Conservation (phyloP, 1,140 invertebrate species). For the Drosophila tsacasi region DNA sequence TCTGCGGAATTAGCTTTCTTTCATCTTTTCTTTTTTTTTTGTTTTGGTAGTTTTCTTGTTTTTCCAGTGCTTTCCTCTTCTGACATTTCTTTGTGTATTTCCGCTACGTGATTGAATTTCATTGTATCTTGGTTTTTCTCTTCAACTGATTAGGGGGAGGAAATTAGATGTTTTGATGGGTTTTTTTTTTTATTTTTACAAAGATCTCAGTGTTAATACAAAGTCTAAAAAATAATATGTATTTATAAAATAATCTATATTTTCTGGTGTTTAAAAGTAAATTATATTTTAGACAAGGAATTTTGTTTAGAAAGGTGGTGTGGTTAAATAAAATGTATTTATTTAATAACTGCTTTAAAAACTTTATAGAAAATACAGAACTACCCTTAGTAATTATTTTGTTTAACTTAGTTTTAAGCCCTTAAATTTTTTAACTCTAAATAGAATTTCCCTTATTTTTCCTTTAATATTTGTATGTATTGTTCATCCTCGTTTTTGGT, state of each 20-base stretch:
- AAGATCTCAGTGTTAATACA: fast-evolving
- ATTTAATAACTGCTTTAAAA: background rate
- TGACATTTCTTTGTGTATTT: conserved; percentile 18
- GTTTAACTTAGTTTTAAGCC: too few species aligned
- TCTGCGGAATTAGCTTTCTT: conserved; percentile 17
- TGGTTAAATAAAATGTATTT: background rate
- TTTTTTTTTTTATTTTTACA: background rate
- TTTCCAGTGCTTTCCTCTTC: background rate
- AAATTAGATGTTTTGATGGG: background rate
- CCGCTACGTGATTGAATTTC: conserved; percentile 9
- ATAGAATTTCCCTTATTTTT: too few species aligned
- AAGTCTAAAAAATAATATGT: background rate
- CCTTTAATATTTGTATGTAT: background rate
- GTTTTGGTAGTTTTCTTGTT: conserved; percentile 17
- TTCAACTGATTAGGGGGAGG: background rate
- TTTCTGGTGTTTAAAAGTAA: background rate
- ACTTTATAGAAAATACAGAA: background rate
- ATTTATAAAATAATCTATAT: too few species aligned
- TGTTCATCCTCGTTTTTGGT: too few species aligned
- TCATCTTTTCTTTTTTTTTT: conserved; percentile 5
- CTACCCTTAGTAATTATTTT: too few species aligned
- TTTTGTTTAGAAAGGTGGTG: background rate
- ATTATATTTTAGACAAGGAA: background rate
- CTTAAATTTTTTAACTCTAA: background rate
- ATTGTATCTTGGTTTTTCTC: background rate